Evolutionary conservation across 30 jellyfish, hydroid and myxozoan genomes (phyloP), one percentile per base, ranked within the genome.

Genomic region (Hydractinia symbiolongicarpus): DNA sequence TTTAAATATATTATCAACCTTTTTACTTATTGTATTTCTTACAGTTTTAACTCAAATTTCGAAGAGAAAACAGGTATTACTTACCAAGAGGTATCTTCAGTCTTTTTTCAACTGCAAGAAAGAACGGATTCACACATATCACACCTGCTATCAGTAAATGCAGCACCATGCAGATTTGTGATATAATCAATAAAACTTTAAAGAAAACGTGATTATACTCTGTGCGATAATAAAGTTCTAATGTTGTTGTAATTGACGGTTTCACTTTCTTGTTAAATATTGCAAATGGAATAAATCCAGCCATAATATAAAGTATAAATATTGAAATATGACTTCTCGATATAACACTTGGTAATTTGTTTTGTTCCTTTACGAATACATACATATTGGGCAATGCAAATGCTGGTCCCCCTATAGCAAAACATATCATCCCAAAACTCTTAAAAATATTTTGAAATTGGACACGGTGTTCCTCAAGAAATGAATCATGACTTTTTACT

Each of bases 351-450:
- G 19, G 19, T 44, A 44, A 64, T 64, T 64, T 64, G 8, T 64
- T 51, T 64, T 64, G 19, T 51, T 13, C 40, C 52, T 64, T 64
- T 13, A 64, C 52, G 40, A 64, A 64, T 64, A 64, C 40, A 13
- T 64, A 64, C 74, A 64, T 64, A 51, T 64, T 64, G 9, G 74
- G 74, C 8, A 64, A 51, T 7, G 40, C 74, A 13, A n/a, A 64
- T 13, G 74, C 40, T 44, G 74, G 74, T n/a, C 74, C 74, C 1
- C 52, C 74, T 64, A 51, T 51, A 64, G 74, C 74, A 64, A 64
- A 64, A 7, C 52, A 7, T 44, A 64, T 64, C 9, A 51, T n/a
- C 52, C 74, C 74, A 13, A n/a, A 64, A 13, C 74, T n/a, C 8
- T 44, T n/a, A 13, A 64, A 64, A 64, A 64, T n/a, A 64, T 51